A percentile compares a stretch with the other conserved stretches of the same genome.
Conservation (phyloP, 2,797 vertebrate genomes). For the Acanthurus leucopareius region DNA sequence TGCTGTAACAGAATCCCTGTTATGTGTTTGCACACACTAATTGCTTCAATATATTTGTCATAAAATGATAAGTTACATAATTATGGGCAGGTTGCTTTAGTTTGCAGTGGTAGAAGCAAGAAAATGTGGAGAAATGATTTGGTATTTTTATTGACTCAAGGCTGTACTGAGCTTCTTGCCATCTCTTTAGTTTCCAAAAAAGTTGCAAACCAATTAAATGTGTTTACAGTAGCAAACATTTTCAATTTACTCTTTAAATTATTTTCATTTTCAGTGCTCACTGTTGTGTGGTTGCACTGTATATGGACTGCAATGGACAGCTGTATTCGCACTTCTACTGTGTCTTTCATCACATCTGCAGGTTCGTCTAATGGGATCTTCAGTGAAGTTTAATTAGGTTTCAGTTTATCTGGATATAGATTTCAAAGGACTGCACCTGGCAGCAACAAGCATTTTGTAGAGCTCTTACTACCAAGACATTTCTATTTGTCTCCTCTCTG, state of each 20-base stretch:
- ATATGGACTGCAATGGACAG: background rate
- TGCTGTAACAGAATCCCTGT: background rate
- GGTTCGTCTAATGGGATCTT: slow-evolving; percentile 1
- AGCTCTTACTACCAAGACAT: background rate
- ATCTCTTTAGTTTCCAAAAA: background rate
- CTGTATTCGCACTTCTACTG: background rate
- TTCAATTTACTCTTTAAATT: slow-evolving; percentile 25
- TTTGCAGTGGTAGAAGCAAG: background rate
- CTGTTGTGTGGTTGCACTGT: background rate
- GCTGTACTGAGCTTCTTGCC: background rate
- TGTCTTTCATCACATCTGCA: background rate
- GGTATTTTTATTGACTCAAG: slow-evolving; percentile 11
- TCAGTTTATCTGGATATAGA: background rate
- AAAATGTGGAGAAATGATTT: slow-evolving; percentile 8
- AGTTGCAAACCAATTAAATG: slow-evolving; percentile 22
- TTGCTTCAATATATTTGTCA: background rate
- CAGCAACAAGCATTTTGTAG: background rate
- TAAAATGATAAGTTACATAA: background rate
- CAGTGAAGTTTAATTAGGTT: background rate
- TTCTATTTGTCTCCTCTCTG: background rate
- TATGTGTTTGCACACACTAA: background rate
- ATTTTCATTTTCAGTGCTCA: background rate
- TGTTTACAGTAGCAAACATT: slow-evolving; percentile 14
- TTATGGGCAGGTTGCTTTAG: background rate
- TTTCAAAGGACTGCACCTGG: slow-evolving; percentile 14